Percentiles rank a stretch among this genome's conserved stretches.
phyloP scores from a whole-genome alignment of 53 echinoderm and acorn worm species.

The Echinarachnius parma region DNA sequence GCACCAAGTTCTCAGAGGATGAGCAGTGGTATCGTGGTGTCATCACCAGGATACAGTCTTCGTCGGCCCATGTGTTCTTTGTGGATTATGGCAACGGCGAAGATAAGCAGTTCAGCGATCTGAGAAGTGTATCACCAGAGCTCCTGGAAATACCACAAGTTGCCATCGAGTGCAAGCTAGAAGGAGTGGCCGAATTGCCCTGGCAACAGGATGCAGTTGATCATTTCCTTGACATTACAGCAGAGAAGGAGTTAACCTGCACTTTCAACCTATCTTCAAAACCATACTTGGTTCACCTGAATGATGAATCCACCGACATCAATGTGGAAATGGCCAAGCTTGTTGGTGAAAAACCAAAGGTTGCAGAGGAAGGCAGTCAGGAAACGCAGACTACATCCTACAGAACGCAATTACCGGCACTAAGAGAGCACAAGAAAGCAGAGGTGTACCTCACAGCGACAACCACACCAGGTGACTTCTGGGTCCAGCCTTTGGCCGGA shows the following conservation, averaged over 20 bases:
- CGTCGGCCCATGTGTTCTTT: constrained; percentile 66
- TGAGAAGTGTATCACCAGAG: constrained; percentile 57
- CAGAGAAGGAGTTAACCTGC: constrained; percentile 67
- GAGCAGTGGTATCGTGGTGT: constrained; percentile 87
- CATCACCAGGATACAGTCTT: constrained; percentile 22
- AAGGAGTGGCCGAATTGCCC: constrained; percentile 45
- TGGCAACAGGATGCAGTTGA: constrained; percentile 36
- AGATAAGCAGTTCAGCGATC: constrained; percentile 43
- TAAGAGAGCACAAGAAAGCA: constrained; percentile 11
- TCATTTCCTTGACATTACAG: constrained; percentile 37
- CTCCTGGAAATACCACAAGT: constrained; percentile 68
- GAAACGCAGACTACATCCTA: too few relatives aligned
- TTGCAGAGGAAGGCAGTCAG: neutral
- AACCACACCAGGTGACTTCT: constrained; percentile 63
- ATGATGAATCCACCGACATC: constrained; percentile 43
- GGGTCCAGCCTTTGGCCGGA: constrained; percentile 56
- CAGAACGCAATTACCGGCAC: constrained; percentile 1
- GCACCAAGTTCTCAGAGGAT: constrained; percentile 78
- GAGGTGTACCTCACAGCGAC: constrained; percentile 66
- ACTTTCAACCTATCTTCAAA: constrained; percentile 41
- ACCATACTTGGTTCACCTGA: constrained; percentile 55
- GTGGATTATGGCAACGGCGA: constrained; percentile 96
- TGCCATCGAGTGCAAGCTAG: constrained; percentile 66
- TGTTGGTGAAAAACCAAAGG: constrained; percentile 33
- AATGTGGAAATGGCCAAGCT: constrained; percentile 44